Evolutionary conservation across 1,140 invertebrate genomes (phyloP), one percentile per base, ranked within the genome.

Genomic region (Leguminivora glycinivorella): DNA sequence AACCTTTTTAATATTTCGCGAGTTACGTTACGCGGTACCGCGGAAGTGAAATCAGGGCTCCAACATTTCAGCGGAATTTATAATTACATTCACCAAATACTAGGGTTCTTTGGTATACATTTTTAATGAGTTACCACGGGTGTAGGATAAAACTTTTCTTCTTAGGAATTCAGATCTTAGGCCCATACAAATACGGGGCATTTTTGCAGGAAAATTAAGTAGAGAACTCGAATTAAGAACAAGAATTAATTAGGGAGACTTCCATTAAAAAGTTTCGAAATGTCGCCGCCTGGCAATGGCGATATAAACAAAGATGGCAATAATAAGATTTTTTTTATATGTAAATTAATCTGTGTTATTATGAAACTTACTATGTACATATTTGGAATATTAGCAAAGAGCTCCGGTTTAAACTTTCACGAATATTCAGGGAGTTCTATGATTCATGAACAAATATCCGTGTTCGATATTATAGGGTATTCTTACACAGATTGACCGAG

Each of bases 241-340:
- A 78, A 76, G 76, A 83, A 82, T 82, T 82, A 81, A 83, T 82
- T 81, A 79, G 74, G 76, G 70, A 77, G 72, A 75, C 71, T 72
- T 69, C 70, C 75, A 78, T 81, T 76, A 71, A 77, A 78, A 83
- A 78, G 70, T 82, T 83, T 73, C 60, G 69, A 79, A 78, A 74
- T 81, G 80, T 81, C 79, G 75, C 76, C 80, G 82, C 77, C 82
- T 83, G 82, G 70, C 76, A 73, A 74, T 72, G 75, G 58, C 56
- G 75, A 71, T 75, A 79, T 72, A 69, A 75, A 82, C 80, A 82
- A 75, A 75, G 70, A 67, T 70, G 34, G 72, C 43, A 80, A 75
- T 73, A 81, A 81, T 75, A 71, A 38, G 77, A 79, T 76, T 78
- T 78, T 66, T 78, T 72, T 73, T 60, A 38, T 70, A 43, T 72